A percentile compares a stretch with the other conserved stretches of the same genome.
phyloP scores from a whole-genome alignment of 2,888 invertebrate genomes.

The Zootermopsis nevadensis region DNA sequence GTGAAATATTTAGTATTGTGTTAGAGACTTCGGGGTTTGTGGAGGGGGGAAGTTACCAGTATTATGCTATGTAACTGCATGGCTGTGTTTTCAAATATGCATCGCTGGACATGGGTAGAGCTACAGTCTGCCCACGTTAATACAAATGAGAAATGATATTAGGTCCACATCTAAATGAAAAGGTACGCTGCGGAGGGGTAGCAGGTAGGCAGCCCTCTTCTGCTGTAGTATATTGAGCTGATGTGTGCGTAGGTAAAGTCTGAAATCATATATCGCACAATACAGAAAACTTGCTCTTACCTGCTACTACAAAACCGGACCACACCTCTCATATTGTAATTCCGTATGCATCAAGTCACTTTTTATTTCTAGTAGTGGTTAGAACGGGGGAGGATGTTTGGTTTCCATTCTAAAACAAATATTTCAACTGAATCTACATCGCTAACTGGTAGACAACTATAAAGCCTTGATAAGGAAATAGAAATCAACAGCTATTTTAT shows the following conservation, averaged over 20 bases:
- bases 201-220: background rate
- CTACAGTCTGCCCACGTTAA: slow-evolving; percentile 42
- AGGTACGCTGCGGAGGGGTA: slow-evolving; percentile 31
- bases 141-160: slow-evolving; percentile 50
- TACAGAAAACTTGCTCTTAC: slow-evolving; percentile 36
- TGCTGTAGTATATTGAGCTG: slow-evolving; percentile 34
- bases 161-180: slow-evolving; percentile 49
- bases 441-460: slow-evolving; percentile 15
- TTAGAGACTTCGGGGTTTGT: slow-evolving; percentile 19
- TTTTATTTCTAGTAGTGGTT: slow-evolving; percentile 24
- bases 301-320: background rate
- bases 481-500: slow-evolving; percentile 19
- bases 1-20: slow-evolving; percentile 43
- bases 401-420: slow-evolving; percentile 42
- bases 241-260: slow-evolving; percentile 40
- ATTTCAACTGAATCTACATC: slow-evolving; percentile 31
- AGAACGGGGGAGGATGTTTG: slow-evolving; percentile 37
- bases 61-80: slow-evolving; percentile 32
- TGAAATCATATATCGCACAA: slow-evolving; percentile 38
- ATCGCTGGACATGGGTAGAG: slow-evolving; percentile 43
- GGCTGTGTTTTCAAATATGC: slow-evolving; percentile 48
- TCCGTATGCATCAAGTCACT: slow-evolving; percentile 42
- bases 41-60: background rate
- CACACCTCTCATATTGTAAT: slow-evolving; percentile 10
- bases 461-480: slow-evolving; percentile 35